A percentile compares a stretch with the other conserved stretches of the same genome.
These are phyloP conservation scores for Spheniscus humboldti DNA, from an alignment of 2,797 vertebrate genomes.

Conservation along the genomic window DNA sequence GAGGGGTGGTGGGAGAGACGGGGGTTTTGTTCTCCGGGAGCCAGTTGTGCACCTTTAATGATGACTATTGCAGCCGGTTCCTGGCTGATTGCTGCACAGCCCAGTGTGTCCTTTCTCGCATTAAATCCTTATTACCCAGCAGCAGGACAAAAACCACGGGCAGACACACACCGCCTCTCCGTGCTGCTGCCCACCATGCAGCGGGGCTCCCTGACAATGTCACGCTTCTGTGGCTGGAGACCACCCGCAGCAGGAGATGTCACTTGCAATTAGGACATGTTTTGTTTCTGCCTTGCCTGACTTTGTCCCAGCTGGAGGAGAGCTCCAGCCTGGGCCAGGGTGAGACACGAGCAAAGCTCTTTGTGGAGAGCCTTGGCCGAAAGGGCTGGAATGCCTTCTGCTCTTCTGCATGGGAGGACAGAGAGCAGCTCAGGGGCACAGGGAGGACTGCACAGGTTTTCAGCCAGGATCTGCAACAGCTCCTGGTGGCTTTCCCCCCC, in stretches of 20 bases:
- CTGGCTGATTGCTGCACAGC: not conserved
- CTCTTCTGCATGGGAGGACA: not conserved
- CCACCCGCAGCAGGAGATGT: slow-evolving; percentile 41
- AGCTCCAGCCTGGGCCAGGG: not conserved
- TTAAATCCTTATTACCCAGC: not conserved
- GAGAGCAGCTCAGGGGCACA: not conserved
- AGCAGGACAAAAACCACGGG: not conserved
- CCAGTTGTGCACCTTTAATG: slow-evolving; percentile 47
- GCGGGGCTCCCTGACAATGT: slow-evolving; percentile 20
- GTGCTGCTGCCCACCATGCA: not conserved
- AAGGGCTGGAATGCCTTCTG: not conserved
- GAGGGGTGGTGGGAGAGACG: not conserved
- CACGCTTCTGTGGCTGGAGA: not conserved
- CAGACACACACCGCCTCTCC: not conserved
- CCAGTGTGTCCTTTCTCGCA: not conserved
- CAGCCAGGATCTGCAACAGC: not conserved
- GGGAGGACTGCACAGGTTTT: not conserved
- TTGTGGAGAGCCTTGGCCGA: not conserved
- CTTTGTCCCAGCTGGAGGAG: not conserved
- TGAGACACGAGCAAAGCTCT: not conserved
- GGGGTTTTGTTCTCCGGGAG: not conserved
- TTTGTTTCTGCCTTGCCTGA: not conserved
- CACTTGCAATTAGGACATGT: slow-evolving; percentile 33
- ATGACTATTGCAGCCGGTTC: not conserved
- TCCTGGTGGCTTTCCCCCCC: not conserved